phyloP scores from a whole-genome alignment of 2,888 invertebrate genomes.

The Polylopha cassiicola region DNA sequence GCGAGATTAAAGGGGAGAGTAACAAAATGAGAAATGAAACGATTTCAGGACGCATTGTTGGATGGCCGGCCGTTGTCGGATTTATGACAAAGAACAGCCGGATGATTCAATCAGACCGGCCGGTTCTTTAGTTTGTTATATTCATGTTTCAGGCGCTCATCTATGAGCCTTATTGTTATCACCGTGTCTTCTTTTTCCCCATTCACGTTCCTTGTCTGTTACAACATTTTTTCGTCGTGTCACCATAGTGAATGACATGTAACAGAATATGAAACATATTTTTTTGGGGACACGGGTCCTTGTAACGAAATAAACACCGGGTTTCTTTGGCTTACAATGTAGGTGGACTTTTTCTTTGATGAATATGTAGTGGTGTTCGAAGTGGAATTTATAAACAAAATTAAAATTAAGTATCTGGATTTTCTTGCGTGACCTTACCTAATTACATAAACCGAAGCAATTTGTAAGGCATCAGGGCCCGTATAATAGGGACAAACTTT shows the following conservation, averaged over 20 bases:
- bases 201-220: constrained; percentile 39
- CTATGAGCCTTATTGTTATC: constrained; percentile 65
- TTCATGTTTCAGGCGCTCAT: constrained; percentile 63
- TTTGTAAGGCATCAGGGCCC: no score
- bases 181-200: constrained; percentile 54
- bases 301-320: neutral
- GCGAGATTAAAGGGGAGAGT: constrained; percentile 76
- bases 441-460: no score
- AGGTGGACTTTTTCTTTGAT: no score
- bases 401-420: no score
- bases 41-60: constrained; percentile 76
- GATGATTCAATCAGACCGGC: constrained; percentile 73
- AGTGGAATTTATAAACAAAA: no score
- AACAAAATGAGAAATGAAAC: constrained; percentile 77
- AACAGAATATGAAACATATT: neutral
- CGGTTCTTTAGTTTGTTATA: constrained; percentile 75
- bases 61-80: constrained; percentile 72
- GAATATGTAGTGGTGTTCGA: no score
- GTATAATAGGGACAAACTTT: constrained; percentile 5
- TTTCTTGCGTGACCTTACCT: no score
- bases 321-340: no score
- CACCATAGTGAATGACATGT: constrained; percentile 2
- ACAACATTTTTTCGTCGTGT: constrained; percentile 10
- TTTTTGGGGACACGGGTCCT: neutral
- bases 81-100: constrained; percentile 76